Conservation (phyloP, 1,140 invertebrate species). For the Cyclargus thomasi region DNA sequence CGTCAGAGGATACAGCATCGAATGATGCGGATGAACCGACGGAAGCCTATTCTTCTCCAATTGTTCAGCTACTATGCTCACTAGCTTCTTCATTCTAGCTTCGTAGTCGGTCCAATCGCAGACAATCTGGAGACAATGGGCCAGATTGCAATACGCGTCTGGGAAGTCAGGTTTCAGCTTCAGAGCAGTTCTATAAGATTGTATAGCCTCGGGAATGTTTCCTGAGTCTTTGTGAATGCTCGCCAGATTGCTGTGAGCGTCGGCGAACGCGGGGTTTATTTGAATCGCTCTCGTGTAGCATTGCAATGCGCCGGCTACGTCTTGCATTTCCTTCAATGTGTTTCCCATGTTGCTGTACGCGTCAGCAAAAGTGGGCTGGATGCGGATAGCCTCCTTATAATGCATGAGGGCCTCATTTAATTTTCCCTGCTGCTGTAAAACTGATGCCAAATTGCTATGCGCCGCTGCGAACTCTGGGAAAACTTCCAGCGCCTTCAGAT, state of each 20-base stretch:
- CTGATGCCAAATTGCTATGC: slow-evolving; percentile 98
- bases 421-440: slow-evolving; percentile 98
- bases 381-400: slow-evolving; percentile 98
- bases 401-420: slow-evolving; percentile 98
- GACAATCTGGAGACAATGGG: slow-evolving; percentile 98
- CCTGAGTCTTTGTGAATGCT: slow-evolving; percentile 99
- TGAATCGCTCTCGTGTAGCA: slow-evolving; percentile 98
- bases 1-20: slow-evolving; percentile 98
- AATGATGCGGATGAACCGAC: slow-evolving; percentile 99
- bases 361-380: slow-evolving; percentile 96
- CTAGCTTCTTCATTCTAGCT: slow-evolving; percentile 95
- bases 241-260: slow-evolving; percentile 99
- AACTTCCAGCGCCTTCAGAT: slow-evolving; percentile 93
- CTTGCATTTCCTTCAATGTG: slow-evolving; percentile 99
- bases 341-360: slow-evolving; percentile 99
- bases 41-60: slow-evolving; percentile 96
- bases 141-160: slow-evolving; percentile 99
- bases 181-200: slow-evolving; percentile 97
- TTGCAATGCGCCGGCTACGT: slow-evolving; percentile 95
- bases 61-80: slow-evolving; percentile 97
- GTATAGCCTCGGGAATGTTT: slow-evolving; percentile 98
- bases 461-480: slow-evolving; percentile 99
- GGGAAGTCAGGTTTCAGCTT: slow-evolving; percentile 99
- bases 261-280: slow-evolving; percentile 98
- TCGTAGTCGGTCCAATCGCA: slow-evolving; percentile 99